These are phyloP conservation scores for Pangasius mekongensis DNA, from an alignment of 2,797 vertebrate species.

Conservation along the genomic window DNA sequence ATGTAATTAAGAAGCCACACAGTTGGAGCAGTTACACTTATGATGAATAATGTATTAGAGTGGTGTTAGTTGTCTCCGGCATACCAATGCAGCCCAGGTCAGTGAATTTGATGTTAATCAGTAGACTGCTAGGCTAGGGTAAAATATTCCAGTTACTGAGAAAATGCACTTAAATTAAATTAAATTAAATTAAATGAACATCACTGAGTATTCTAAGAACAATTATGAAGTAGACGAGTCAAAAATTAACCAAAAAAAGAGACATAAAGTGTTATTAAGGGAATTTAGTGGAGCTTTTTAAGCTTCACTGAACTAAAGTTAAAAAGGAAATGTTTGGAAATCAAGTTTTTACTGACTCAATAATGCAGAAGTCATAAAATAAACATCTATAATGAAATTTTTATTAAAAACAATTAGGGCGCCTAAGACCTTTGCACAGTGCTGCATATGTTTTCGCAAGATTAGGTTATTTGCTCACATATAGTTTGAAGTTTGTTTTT, in stretches of 20 bases:
- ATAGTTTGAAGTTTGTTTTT: not conserved
- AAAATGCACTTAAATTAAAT: not conserved
- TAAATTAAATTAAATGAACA: not conserved
- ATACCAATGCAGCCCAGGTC: not conserved
- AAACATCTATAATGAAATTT: not conserved
- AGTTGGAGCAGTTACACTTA: not conserved
- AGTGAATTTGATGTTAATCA: not conserved
- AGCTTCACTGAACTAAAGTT: not conserved
- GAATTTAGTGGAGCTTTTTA: not conserved
- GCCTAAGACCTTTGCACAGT: not conserved
- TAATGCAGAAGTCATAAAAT: not conserved
- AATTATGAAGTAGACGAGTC: not conserved
- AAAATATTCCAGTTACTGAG: not conserved
- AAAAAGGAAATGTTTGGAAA: not conserved
- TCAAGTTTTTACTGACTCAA: not conserved
- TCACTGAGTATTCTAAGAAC: no score
- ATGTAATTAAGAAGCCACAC: constrained; percentile 1
- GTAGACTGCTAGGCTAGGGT: not conserved
- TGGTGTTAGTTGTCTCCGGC: not conserved
- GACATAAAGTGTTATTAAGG: not conserved
- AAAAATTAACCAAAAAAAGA: not conserved
- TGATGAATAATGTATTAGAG: constrained; percentile 18
- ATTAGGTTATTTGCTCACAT: not conserved
- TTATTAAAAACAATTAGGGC: not conserved
- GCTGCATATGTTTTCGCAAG: not conserved